Evolutionary conservation across 1,140 invertebrate species (phyloP).

Genomic region (Nautilus pompilius): DNA sequence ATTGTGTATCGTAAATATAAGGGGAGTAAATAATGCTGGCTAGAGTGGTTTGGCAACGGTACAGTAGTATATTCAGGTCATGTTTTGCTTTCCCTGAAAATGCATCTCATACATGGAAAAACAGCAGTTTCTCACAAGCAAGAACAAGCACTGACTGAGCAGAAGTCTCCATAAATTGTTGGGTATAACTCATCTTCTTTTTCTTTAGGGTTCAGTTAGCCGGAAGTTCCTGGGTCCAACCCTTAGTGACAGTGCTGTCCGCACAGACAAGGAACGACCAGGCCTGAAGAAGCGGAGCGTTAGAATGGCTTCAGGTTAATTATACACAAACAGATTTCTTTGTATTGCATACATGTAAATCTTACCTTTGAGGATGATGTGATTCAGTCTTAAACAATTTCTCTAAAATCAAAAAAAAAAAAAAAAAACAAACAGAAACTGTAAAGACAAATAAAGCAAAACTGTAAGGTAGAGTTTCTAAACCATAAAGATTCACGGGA

Average conservation of each 20-base stretch:
- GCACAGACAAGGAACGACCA: conserved; percentile 69
- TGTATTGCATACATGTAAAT: not conserved
- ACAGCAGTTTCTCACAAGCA: not conserved
- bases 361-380: not conserved
- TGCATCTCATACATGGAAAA: not conserved
- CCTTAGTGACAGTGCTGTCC: conserved; percentile 76
- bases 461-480: not conserved
- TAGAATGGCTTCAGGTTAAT: conserved; percentile 45
- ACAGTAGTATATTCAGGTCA: not conserved
- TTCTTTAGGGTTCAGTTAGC: conserved; percentile 57
- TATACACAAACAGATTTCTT: not conserved
- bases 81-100: not conserved
- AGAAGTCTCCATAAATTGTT: not conserved
- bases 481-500: not conserved
- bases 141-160: not conserved
- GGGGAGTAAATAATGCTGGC: not conserved
- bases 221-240: conserved; percentile 85
- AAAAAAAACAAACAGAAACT: not conserved
- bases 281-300: conserved; percentile 66
- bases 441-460: conserved; percentile 1
- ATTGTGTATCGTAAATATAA: no score
- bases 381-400: not conserved
- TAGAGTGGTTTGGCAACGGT: not conserved
- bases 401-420: not conserved
- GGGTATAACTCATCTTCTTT: not conserved